Percentiles rank a stretch among this genome's conserved stretches.
phyloP scores from a whole-genome alignment of 37 sponge, comb jelly and placozoan genomes.

The Eunapius fragilis region DNA sequence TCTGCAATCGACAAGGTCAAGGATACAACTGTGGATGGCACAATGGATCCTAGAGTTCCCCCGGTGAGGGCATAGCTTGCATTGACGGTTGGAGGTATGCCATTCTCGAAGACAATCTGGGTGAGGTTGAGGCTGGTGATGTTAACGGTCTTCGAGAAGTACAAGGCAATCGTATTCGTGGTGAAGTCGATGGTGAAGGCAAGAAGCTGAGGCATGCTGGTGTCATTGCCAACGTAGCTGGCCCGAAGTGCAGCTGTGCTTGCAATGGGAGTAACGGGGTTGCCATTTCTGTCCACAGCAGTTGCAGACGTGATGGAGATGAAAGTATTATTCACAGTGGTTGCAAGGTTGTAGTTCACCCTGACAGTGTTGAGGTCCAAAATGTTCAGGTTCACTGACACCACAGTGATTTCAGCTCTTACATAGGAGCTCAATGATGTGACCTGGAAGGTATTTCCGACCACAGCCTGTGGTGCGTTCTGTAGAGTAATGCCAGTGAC shows the following conservation, averaged over 20 bases:
- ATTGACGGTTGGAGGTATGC: constrained; percentile 7
- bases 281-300: constrained; percentile 79
- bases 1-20: constrained; percentile 53
- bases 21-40: background rate
- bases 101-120: constrained; percentile 47
- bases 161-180: constrained; percentile 64
- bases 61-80: constrained; percentile 72
- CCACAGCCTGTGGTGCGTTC: constrained; percentile 17
- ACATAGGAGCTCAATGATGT: constrained; percentile 57
- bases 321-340: constrained; percentile 69
- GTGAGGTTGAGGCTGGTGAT: constrained; percentile 70
- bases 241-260: constrained; percentile 42
- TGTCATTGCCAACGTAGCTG: constrained; percentile 43
- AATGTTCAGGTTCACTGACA: constrained; percentile 54
- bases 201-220: constrained; percentile 57
- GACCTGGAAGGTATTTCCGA: constrained; percentile 32
- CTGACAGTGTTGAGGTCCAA: constrained; percentile 82
- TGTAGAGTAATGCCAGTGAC: constrained; percentile 81
- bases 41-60: constrained; percentile 31
- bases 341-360: constrained; percentile 59
- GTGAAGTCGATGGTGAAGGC: constrained; percentile 77
- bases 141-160: constrained; percentile 88
- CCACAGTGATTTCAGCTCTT: constrained; percentile 57
- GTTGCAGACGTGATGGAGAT: constrained; percentile 35
- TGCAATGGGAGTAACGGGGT: constrained; percentile 51